Evolutionary conservation across 2,113 vertebrate genomes (phyloP), one percentile per base, ranked within the genome.

Genomic region (Eclectus roratus): DNA sequence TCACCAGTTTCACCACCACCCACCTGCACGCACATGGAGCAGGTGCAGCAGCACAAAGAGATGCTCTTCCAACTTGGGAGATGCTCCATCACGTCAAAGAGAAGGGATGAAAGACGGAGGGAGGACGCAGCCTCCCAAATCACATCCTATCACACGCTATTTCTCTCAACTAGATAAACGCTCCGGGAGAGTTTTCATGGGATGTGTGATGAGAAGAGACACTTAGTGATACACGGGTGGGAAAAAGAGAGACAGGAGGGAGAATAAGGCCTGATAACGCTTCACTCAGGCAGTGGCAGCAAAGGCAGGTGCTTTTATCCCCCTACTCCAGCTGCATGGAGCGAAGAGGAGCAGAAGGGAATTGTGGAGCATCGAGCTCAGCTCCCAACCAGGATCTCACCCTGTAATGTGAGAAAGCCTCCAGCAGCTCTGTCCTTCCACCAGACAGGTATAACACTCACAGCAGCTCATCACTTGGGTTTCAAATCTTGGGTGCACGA

Each of bases 81-180:
- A 90, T 91, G 96, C 95, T 98, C 97, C 93, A 97, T 97, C 97
- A 93, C 56, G 88, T 96, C 95, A 95, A 89, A 94, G 93, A 95
- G 95, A 95, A 96, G 93, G 97, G 96, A 97, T 95, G 91, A 90
- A 89, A 91, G 89, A 71, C 8, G 5, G 88, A 70, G 80, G 69
- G 92, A 91, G 61, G 85, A 95, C 37, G 92, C 97, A 96, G 89
- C 83, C 83, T 93, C 92, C 91, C 88, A 97, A 96, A 97, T 97
- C 94, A 83, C 70, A 91, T 86, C 90, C 89, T 95, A 92, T 33
- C 55, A n/a, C 19, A n/a, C 37, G 85, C 95, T 69, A 44, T 96
- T 84, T 61, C 91, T 60, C 71, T 81, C 43, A 3, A 65, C 69
- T 6, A 91, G 90, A 92, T 88, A 80, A 95, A 93, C n/a, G 52